phyloP scores from a whole-genome alignment of 2,797 vertebrate genomes.

The Tinamus major region DNA sequence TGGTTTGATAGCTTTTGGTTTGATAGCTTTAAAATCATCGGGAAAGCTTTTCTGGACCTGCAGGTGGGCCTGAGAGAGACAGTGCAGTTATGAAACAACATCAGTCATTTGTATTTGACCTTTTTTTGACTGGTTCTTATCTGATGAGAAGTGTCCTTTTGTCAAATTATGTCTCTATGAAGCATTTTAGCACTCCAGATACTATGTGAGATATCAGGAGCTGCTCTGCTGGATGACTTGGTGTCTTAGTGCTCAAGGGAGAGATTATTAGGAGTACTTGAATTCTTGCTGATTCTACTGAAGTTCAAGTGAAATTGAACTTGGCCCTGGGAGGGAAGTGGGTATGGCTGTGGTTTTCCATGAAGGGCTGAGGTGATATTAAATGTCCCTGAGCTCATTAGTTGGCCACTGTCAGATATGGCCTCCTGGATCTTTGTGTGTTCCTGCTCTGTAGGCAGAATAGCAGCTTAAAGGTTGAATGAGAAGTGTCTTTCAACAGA shows the following conservation, averaged over 20 bases:
- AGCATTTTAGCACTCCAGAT: not conserved
- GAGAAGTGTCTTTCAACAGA: not conserved
- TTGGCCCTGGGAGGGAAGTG: not conserved
- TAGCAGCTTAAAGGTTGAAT: not conserved
- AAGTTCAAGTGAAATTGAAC: not conserved
- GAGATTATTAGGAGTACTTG: not conserved
- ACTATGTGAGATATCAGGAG: not conserved
- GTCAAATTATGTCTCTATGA: not conserved
- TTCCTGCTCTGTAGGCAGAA: not conserved
- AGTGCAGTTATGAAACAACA: not conserved
- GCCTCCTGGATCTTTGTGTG: not conserved
- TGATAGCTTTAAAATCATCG: not conserved
- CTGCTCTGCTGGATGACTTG: not conserved
- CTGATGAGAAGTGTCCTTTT: not conserved
- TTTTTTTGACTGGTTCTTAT: not conserved
- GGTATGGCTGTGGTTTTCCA: not conserved
- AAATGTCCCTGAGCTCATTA: not conserved
- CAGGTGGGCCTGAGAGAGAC: not conserved
- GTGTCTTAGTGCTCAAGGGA: not conserved
- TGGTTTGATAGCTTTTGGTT: not conserved
- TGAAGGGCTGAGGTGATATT: not conserved
- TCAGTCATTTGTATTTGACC: not conserved
- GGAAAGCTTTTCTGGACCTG: not conserved
- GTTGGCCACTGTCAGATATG: not conserved
- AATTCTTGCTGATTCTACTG: not conserved